These are phyloP conservation scores for Speoplatyrhinus poulsoni DNA, from an alignment of 2,113 vertebrate species.

Conservation along the genomic window DNA sequence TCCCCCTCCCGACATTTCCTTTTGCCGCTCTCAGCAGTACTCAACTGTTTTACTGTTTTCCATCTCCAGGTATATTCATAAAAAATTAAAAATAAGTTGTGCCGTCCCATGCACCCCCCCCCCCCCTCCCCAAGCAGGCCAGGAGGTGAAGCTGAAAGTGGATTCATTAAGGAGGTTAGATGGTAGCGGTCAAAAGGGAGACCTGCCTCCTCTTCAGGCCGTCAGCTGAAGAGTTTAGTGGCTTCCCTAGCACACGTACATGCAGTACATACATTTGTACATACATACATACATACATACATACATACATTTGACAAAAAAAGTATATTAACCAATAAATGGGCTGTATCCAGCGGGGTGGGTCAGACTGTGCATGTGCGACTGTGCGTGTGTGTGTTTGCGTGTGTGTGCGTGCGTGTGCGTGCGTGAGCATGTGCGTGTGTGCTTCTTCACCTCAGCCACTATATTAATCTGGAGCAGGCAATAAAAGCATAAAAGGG, in stretches of 20 bases:
- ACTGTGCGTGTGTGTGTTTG: too few species aligned
- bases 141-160: conserved; percentile 55
- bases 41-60: conserved; percentile 54
- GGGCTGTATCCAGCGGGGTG: too few species aligned
- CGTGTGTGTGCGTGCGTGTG: too few species aligned
- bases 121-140: conserved; percentile 33
- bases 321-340: too few species aligned
- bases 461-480: too few species aligned
- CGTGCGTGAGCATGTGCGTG: too few species aligned
- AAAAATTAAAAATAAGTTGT: conserved; percentile 2
- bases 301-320: too few species aligned
- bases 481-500: too few species aligned
- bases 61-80: conserved; percentile 41
- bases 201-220: conserved; percentile 53
- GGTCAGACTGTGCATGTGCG: too few species aligned
- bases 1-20: background rate
- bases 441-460: too few species aligned
- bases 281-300: too few species aligned
- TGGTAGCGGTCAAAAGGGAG: conserved; percentile 49
- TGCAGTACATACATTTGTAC: background rate
- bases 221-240: conserved; percentile 61
- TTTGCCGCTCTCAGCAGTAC: conserved; percentile 12
- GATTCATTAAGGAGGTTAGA: conserved; percentile 52
- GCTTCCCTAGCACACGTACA: conserved; percentile 23
- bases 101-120: background rate